phyloP scores from a whole-genome alignment of 2,113 vertebrate genomes.

The Semnornis frantzii region DNA sequence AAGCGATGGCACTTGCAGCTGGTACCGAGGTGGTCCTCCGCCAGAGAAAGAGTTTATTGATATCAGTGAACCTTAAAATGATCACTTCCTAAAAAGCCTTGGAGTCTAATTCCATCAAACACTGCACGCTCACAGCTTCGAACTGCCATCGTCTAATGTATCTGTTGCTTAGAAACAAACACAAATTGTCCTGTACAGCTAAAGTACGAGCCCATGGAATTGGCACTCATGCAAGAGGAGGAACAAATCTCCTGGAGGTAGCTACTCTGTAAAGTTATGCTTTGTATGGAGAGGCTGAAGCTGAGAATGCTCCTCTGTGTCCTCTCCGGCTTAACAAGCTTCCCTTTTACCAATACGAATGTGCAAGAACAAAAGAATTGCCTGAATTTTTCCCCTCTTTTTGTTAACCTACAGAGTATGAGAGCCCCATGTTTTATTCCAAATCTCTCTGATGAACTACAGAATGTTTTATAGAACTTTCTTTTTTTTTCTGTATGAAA shows the following conservation, averaged over 20 bases:
- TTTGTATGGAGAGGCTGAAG: conserved; percentile 2
- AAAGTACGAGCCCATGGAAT: conserved; percentile 5
- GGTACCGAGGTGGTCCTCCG: conserved; percentile 83
- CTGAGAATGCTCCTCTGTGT: not conserved
- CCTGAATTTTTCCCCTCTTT: not conserved
- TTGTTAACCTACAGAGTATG: conserved; percentile 25
- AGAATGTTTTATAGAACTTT: conserved; percentile 33
- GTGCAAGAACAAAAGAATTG: conserved; percentile 14
- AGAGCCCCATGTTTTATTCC: not conserved
- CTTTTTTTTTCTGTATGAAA: conserved; percentile 32
- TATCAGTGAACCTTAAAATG: conserved; percentile 82
- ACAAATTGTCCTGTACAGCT: not conserved
- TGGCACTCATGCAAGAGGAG: not conserved
- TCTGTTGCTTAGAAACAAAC: conserved; percentile 24
- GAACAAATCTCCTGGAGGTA: conserved; percentile 16
- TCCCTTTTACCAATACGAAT: conserved; percentile 42
- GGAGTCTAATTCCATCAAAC: not conserved
- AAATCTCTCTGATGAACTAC: conserved; percentile 10
- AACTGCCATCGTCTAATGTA: not conserved
- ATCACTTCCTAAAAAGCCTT: not conserved
- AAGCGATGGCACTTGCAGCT: conserved; percentile 86
- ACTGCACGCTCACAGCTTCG: conserved; percentile 1
- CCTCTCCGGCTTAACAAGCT: not conserved
- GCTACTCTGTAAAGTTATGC: not conserved
- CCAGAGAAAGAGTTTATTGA: conserved; percentile 87